Conservation (phyloP, 2,113 vertebrate genomes). For the Bolborhynchus lineola region DNA sequence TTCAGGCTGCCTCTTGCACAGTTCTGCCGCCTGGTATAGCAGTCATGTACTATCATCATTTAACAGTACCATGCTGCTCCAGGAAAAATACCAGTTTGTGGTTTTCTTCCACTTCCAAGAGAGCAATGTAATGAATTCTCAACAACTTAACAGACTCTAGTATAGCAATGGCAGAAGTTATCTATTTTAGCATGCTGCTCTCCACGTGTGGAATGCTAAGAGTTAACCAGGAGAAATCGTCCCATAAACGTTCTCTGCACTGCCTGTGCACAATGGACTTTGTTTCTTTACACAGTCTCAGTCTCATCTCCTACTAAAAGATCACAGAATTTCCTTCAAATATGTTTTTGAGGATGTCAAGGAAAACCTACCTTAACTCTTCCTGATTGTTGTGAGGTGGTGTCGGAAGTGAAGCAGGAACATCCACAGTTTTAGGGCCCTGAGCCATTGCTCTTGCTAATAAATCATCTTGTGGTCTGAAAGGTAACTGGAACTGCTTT, state of each 20-base stretch:
- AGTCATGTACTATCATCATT: not conserved
- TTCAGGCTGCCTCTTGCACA: not conserved
- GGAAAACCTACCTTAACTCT: slow-evolving; percentile 85
- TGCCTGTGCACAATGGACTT: not conserved
- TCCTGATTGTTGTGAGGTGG: slow-evolving; percentile 97
- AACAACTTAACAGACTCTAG: not conserved
- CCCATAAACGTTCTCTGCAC: not conserved
- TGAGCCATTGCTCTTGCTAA: slow-evolving; percentile 84
- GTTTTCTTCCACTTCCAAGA: not conserved
- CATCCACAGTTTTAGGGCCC: slow-evolving; percentile 88
- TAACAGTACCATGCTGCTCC: not conserved
- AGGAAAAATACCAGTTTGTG: not conserved
- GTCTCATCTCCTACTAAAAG: not conserved
- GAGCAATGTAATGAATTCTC: not conserved
- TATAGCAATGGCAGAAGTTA: not conserved
- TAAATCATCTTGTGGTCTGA: slow-evolving; percentile 86
- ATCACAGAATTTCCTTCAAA: not conserved
- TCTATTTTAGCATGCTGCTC: not conserved
- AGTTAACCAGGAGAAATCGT: not conserved
- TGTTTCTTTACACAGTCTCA: not conserved
- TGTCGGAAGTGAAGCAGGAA: slow-evolving; percentile 94
- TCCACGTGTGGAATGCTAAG: accelerated
- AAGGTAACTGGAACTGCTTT: slow-evolving; percentile 88
- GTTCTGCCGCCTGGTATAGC: not conserved
- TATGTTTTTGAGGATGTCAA: not conserved